phyloP scores from a whole-genome alignment of 2,797 vertebrate species.

The Semaprochilodus insignis region DNA sequence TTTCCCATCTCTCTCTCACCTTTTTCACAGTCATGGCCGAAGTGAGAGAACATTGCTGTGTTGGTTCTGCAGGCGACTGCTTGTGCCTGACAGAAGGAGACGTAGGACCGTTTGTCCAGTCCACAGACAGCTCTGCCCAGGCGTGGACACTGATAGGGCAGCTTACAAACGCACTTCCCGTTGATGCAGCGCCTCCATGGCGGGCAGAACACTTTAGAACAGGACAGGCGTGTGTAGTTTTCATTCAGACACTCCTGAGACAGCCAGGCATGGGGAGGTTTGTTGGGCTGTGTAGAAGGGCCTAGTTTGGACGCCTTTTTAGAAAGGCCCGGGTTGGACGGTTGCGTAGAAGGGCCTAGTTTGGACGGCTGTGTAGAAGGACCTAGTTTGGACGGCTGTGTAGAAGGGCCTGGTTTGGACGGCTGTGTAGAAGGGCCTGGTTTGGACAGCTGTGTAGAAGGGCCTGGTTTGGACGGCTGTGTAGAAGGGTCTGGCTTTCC shows the following conservation, averaged over 20 bases:
- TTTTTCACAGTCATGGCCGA: slow-evolving; percentile 28
- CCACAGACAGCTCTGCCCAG: slow-evolving; percentile 75
- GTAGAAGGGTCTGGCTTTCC: not conserved
- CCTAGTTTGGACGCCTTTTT: not conserved
- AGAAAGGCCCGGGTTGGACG: not conserved
- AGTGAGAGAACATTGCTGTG: slow-evolving; percentile 74
- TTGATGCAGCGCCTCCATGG: slow-evolving; percentile 83
- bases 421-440: not conserved
- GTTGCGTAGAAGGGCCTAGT: not conserved
- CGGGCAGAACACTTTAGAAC: slow-evolving; percentile 86
- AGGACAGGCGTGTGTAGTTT: slow-evolving; percentile 81
- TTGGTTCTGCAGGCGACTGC: slow-evolving; percentile 75
- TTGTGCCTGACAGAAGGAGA: slow-evolving; percentile 85
- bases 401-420: not conserved
- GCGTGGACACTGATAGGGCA: slow-evolving; percentile 85
- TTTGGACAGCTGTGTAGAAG: too few relatives aligned
- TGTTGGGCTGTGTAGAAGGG: not conserved
- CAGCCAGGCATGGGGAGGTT: slow-evolving; percentile 18
- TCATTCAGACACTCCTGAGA: slow-evolving; percentile 74
- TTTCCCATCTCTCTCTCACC: too few relatives aligned
- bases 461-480: not conserved
- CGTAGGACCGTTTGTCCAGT: slow-evolving; percentile 55
- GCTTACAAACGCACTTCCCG: slow-evolving; percentile 80
- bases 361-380: not conserved
- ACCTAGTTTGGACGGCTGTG: not conserved